Conservation (phyloP, 2,113 vertebrate species). For the Pseudopodoces humilis region DNA sequence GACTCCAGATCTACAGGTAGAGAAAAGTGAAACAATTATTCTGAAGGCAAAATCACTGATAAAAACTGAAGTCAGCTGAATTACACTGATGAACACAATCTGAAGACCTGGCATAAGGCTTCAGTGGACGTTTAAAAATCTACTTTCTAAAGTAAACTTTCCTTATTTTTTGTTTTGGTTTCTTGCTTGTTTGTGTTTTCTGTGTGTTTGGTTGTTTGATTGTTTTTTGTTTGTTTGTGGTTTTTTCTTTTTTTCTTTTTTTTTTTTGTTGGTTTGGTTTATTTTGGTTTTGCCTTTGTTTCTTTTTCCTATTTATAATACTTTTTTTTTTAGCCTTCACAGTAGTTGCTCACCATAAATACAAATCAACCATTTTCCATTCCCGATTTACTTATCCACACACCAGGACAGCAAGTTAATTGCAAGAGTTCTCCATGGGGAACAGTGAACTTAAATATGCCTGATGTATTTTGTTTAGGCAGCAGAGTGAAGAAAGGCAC, state of each 20-base stretch:
- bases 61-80: not conserved
- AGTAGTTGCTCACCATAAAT: conserved; percentile 63
- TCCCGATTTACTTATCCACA: conserved; percentile 67
- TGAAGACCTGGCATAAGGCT: not conserved
- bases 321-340: conserved; percentile 43
- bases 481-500: not conserved
- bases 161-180: not conserved
- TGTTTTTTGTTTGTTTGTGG: not conserved
- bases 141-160: not conserved
- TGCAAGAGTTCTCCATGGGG: conserved; percentile 55
- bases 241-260: not conserved
- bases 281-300: not conserved
- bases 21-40: not conserved
- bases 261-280: not conserved
- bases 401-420: conserved; percentile 73
- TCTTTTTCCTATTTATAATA: not conserved
- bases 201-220: not conserved
- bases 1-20: not conserved
- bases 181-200: not conserved
- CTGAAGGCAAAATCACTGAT: not conserved
- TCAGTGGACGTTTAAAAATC: not conserved
- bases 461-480: conserved; percentile 49
- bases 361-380: conserved; percentile 58
- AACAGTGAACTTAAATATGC: conserved; percentile 49
- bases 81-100: not conserved